phyloP scores from a whole-genome alignment of 2,797 vertebrate genomes.

The Cossypha dichroa region DNA sequence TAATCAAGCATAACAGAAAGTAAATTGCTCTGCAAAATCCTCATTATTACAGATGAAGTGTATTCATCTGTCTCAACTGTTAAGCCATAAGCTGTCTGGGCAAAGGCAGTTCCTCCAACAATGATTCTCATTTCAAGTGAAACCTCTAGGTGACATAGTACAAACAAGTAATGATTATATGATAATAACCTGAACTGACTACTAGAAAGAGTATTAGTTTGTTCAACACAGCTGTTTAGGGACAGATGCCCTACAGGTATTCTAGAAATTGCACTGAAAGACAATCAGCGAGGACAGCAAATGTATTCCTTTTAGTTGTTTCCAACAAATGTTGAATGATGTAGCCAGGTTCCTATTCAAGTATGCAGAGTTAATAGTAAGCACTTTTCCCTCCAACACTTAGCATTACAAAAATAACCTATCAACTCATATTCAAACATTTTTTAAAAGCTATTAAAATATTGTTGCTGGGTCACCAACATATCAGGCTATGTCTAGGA shows the following conservation, averaged over 20 bases:
- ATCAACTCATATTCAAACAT: background rate
- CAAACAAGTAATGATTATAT: constrained; percentile 1
- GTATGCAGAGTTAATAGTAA: background rate
- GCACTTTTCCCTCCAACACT: background rate
- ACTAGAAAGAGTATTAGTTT: background rate
- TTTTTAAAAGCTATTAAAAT: background rate
- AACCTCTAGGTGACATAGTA: constrained; percentile 25
- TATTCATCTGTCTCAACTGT: constrained; percentile 41
- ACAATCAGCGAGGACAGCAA: background rate
- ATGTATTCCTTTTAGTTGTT: background rate
- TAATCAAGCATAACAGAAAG: constrained; percentile 64
- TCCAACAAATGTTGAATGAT: background rate
- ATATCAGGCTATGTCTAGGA: background rate
- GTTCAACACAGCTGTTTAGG: background rate
- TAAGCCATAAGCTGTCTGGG: background rate
- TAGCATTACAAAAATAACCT: background rate
- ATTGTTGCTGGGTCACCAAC: background rate
- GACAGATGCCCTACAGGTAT: background rate
- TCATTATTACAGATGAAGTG: constrained; percentile 44
- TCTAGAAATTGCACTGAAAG: background rate
- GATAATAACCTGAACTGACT: constrained; percentile 1
- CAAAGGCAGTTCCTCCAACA: background rate
- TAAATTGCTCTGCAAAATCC: constrained; percentile 60
- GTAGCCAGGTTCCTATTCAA: background rate
- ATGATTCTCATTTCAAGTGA: constrained; percentile 8